A percentile compares a stretch with the other conserved stretches of the same genome.
phyloP scores from a whole-genome alignment of 2,113 vertebrate genomes.

The Dicrurus megarhynchus region DNA sequence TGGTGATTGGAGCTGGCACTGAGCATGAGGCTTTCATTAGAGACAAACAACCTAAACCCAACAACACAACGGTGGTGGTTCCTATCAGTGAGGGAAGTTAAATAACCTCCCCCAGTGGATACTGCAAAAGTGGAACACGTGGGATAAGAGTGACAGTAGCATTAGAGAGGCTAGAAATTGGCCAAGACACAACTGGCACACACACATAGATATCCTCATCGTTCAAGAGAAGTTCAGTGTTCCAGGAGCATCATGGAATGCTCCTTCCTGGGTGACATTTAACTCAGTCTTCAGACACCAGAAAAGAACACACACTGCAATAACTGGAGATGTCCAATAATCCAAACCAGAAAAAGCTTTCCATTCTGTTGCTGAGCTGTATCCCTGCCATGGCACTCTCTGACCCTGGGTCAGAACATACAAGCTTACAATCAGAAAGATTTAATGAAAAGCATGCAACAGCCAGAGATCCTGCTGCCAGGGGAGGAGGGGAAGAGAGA shows the following conservation, averaged over 20 bases:
- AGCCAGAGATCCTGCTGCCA: constrained; percentile 23
- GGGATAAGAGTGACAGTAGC: not conserved
- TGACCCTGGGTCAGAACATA: constrained; percentile 40
- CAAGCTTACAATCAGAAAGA: constrained; percentile 26
- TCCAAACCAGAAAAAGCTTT: constrained; percentile 28
- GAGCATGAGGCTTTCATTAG: not conserved
- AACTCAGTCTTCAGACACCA: not conserved
- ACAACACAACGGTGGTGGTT: not conserved
- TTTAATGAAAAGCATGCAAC: constrained; percentile 51
- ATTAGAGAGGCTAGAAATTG: not conserved
- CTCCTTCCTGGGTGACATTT: not conserved
- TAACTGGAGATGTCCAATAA: not conserved
- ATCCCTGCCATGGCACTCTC: not conserved
- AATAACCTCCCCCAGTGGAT: not conserved
- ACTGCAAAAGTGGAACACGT: not conserved
- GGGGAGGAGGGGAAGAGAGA: not conserved
- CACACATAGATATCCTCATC: not conserved
- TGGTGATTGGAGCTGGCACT: not conserved
- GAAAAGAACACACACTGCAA: not conserved
- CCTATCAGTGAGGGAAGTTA: not conserved
- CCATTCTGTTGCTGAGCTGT: not conserved
- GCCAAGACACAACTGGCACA: not conserved
- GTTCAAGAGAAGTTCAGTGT: not conserved
- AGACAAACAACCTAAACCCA: not conserved
- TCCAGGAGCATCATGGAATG: not conserved